phyloP scores from a whole-genome alignment of 2,888 invertebrate species.

The Ischnus inquisitorius region DNA sequence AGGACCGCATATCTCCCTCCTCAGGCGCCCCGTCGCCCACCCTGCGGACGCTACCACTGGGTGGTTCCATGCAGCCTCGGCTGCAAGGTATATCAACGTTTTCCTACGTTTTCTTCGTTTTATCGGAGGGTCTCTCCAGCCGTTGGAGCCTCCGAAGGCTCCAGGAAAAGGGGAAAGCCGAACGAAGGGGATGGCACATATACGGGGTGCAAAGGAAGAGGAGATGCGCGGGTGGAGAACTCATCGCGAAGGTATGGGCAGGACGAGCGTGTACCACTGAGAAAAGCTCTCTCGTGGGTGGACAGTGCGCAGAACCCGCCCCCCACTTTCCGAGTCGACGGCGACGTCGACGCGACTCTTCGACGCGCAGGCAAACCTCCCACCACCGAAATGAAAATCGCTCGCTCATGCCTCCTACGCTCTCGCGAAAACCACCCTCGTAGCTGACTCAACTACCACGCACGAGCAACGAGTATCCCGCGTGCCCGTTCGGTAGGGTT shows the following conservation, averaged over 20 bases:
- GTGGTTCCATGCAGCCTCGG: constrained; percentile 30
- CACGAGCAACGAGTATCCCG: constrained; percentile 21
- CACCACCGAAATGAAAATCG: constrained; percentile 58
- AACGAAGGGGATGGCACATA: constrained; percentile 46
- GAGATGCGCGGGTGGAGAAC: constrained; percentile 67
- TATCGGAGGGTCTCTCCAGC: constrained; percentile 17
- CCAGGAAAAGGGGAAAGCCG: constrained; percentile 17
- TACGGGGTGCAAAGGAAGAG: constrained; percentile 54
- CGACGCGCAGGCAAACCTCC: constrained; percentile 67
- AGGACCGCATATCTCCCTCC: constrained; percentile 58
- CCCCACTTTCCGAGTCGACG: constrained; percentile 82
- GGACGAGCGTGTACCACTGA: constrained; percentile 73
- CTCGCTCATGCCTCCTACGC: constrained; percentile 72
- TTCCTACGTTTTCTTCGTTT: constrained; percentile 59
- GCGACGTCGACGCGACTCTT: constrained; percentile 61
- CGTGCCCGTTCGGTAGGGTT: neutral
- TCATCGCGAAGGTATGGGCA: constrained; percentile 71
- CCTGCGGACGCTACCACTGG: constrained; percentile 23
- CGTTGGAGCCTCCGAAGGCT: neutral
- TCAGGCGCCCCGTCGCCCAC: constrained; percentile 35
- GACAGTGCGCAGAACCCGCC: constrained; percentile 85
- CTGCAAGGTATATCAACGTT: constrained; percentile 31
- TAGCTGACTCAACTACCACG: constrained; percentile 50
- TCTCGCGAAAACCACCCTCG: constrained; percentile 81
- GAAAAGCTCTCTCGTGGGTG: constrained; percentile 78